A percentile compares a stretch with the other conserved stretches of the same genome.
These are phyloP conservation scores for Hormaphis cornu DNA, from an alignment of 1,140 invertebrate species.

Conservation along the genomic window DNA sequence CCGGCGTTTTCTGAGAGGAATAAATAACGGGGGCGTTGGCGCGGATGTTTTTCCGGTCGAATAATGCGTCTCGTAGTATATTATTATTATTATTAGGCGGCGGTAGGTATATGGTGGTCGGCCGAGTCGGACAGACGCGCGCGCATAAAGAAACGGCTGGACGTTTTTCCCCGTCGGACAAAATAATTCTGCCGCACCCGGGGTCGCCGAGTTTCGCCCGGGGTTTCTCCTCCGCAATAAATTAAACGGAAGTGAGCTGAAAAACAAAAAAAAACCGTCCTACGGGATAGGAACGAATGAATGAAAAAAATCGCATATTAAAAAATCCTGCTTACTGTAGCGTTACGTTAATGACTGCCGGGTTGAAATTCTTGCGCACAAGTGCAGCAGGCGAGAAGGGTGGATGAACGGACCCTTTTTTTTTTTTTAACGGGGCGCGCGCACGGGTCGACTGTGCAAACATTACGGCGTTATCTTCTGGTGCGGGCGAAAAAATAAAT, in stretches of 20 bases:
- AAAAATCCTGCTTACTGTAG: constrained; percentile 33
- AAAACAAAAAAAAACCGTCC: constrained; percentile 1
- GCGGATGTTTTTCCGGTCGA: constrained; percentile 28
- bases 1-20: constrained; percentile 28
- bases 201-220: constrained; percentile 12
- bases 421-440: constrained; percentile 10
- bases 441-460: constrained; percentile 22
- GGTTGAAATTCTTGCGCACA: constrained; percentile 31
- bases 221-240: constrained; percentile 32
- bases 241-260: constrained; percentile 31
- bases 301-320: constrained; percentile 29
- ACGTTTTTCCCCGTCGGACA: constrained; percentile 20
- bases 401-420: constrained; percentile 25
- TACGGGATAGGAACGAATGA: not conserved
- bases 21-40: constrained; percentile 12
- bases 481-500: constrained; percentile 28
- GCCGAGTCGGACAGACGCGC: constrained; percentile 7
- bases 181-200: constrained; percentile 11
- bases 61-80: constrained; percentile 27
- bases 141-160: constrained; percentile 28
- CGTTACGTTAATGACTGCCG: constrained; percentile 30
- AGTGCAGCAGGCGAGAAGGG: constrained; percentile 16
- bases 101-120: too few relatives aligned
- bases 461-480: constrained; percentile 33
- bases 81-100: too few relatives aligned